Base-by-base conservation (phyloP, 2,888 invertebrate genomes). In the Coecobrya sp. region DNA sequence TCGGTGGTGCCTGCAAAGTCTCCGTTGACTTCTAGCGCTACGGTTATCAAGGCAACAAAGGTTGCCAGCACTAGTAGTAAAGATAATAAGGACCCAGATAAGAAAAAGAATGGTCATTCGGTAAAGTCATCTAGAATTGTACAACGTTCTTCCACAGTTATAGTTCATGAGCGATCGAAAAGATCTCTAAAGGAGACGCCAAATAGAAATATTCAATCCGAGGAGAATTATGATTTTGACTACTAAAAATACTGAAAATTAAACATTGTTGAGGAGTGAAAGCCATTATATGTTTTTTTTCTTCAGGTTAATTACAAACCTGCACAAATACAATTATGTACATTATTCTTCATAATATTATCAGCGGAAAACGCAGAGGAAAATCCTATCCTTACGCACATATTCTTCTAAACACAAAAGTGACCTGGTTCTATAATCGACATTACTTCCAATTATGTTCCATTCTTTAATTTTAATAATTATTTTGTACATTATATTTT, bases 141-240 rank as follows among this genome's bases (percentile, higher is more conserved):
- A 8, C 79, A 88, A 36, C n/a, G n/a, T n/a, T 79, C 88, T 7
- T 81, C 81, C 25, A 88, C 88, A n/a, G 79, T 88, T 7, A 68
- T 88, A 13, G 65, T 88, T 62, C 88, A 88, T 42, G 88, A 88
- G 30, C 79, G 88, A n/a, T 30, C 70, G 3, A 70, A 70, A 36
- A 5, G 70, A 36, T 36, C 36, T 59, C 81, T 70, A 36, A 65
- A 13, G 16, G 1, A 49, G 49, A 11, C 49, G 49, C 49, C 49
- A 49, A 49, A 49, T 49, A 49, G 49, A 11, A 73, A 42, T 11
- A n/a, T 16, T 30, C 36, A 45, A n/a, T 19, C 73, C 11, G 59
- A 87, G 62, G 81, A 88, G 16, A 86, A 89, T 19, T 89, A 86
- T 65, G 92, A 92, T 55, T 92, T 92, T 81, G 92, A 92, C 45